These are phyloP conservation scores for Copidosoma floridanum DNA, from an alignment of 1,140 invertebrate genomes.

Conservation along the genomic window DNA sequence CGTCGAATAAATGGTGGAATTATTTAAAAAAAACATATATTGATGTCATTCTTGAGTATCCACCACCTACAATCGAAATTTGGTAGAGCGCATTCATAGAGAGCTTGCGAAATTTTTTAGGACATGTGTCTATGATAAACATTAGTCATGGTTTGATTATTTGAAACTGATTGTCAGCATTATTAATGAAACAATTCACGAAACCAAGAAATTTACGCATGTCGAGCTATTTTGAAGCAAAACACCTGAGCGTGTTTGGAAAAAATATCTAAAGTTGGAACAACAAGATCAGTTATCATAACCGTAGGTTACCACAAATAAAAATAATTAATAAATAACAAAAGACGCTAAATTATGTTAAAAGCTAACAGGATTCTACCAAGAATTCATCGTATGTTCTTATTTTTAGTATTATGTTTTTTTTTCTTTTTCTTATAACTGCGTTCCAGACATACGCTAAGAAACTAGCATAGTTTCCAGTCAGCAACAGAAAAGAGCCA, in stretches of 20 bases:
- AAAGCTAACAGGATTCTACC: too few relatives aligned
- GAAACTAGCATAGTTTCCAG: too few relatives aligned
- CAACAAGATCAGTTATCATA: too few relatives aligned
- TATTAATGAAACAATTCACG: slow-evolving; percentile 22
- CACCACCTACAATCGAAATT: slow-evolving; percentile 23
- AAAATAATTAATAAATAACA: too few relatives aligned
- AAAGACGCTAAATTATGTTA: too few relatives aligned
- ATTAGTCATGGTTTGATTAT: neutral
- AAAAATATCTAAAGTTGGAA: neutral
- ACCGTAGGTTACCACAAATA: too few relatives aligned
- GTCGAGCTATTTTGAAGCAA: slow-evolving; percentile 7
- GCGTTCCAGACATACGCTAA: too few relatives aligned
- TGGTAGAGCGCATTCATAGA: slow-evolving; percentile 21
- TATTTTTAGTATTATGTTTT: too few relatives aligned
- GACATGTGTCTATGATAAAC: slow-evolving; percentile 1
- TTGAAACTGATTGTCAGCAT: slow-evolving; percentile 13
- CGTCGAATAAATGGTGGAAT: slow-evolving; percentile 19
- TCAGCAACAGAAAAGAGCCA: too few relatives aligned
- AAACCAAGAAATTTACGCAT: slow-evolving; percentile 14
- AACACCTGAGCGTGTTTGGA: slow-evolving; percentile 11
- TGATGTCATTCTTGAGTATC: slow-evolving; percentile 32
- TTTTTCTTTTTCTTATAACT: too few relatives aligned
- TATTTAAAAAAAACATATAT: slow-evolving; percentile 29
- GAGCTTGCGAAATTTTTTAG: slow-evolving; percentile 23
- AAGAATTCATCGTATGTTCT: too few relatives aligned